Evolutionary conservation across 2,797 vertebrate species (phyloP), one percentile per base, ranked within the genome.

Genomic region (Rhynchotus rufescens): DNA sequence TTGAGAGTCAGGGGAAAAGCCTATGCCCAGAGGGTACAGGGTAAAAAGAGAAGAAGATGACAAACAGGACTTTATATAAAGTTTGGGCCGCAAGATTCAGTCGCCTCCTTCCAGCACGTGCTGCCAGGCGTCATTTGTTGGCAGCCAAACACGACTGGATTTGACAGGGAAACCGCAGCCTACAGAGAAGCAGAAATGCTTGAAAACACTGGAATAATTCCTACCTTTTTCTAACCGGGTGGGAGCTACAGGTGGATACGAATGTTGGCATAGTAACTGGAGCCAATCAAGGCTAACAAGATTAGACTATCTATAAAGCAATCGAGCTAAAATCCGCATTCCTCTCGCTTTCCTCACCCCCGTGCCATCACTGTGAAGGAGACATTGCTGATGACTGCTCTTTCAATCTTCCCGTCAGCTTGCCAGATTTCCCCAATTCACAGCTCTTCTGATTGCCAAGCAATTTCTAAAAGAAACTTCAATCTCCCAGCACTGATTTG

Each of bases 221-320:
- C 91, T 86, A 44, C 67, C 32, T 2, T 61, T 83, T 84, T 86
- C 78, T 88, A 88, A 91, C 51, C 84, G 62, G 22, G 12, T 36
- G 72, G 88, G 78, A 84, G 62, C 45, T 82, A 84, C 49, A 75
- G 66, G 68, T 47, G 88, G 62, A 64, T 64, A 64, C 13, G 26
- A 64, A 38, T 26, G 59, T 61, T 25, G 22, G 22, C 62, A 40
- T 65, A 30, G 42, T 30, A 65, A 65, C 17, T 44, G 62, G 40
- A 42, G 42, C 38, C 34, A 57, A 89, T 10, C 49, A 61, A 19
- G 61, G 16, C 89, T 91, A 92, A 80, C 59, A 82, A 84, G 69
- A 77, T 94, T 68, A 86, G 87, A 92, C 93, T 89, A 90, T 91
- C 86, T 66, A 91, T 86, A 93, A 91, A 93, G 91, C 94, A 86